Evolutionary conservation across 2,113 vertebrate species (phyloP).

Genomic region (Ibidorhyncha struthersii): DNA sequence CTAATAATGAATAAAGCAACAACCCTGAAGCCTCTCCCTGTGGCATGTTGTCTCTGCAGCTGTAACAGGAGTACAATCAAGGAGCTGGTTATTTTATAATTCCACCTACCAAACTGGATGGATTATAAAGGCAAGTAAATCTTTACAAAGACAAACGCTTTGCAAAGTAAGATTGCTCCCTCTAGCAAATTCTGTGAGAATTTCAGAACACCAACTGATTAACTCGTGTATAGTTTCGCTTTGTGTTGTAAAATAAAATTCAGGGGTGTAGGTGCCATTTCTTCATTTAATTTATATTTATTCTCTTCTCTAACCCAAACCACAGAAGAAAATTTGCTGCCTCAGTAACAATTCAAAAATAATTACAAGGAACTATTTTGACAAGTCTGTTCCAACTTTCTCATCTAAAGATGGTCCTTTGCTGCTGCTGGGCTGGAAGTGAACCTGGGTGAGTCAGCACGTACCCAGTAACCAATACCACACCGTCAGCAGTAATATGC

Average conservation of each 20-base stretch:
- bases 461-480: background rate
- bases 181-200: background rate
- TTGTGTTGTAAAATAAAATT: background rate
- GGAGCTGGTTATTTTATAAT: background rate
- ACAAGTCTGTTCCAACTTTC: background rate
- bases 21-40: background rate
- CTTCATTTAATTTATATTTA: background rate
- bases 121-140: background rate
- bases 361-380: background rate
- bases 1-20: background rate
- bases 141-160: background rate
- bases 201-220: background rate
- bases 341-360: background rate
- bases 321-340: background rate
- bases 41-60: background rate
- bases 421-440: background rate
- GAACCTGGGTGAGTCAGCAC: background rate
- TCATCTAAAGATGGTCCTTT: background rate
- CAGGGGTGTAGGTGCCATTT: background rate
- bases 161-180: background rate
- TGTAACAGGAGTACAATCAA: background rate
- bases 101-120: background rate
- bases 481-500: slow-evolving; percentile 10
- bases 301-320: background rate
- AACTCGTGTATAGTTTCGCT: background rate